Percentiles rank a stretch among this genome's conserved stretches.
phyloP scores from a whole-genome alignment of 2,797 vertebrate genomes.

The Hozukius guyotensis region DNA sequence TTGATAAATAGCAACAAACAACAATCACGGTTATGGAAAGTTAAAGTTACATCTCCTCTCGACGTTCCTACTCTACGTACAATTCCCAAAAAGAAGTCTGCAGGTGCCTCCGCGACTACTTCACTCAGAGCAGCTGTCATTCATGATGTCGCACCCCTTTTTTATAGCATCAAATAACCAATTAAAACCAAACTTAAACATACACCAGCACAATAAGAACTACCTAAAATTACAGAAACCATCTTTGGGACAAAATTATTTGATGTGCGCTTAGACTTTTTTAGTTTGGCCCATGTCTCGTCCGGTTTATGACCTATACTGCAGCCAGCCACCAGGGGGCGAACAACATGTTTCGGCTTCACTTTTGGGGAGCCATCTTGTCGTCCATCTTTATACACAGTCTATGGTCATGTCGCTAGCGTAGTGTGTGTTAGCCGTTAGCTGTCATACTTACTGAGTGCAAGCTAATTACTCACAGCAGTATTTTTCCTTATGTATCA shows the following conservation, averaged over 20 bases:
- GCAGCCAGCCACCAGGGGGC: neutral
- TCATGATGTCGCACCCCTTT: fast-evolving
- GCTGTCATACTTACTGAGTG: neutral
- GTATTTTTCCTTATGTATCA: neutral
- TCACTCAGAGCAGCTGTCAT: neutral
- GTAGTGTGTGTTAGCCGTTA: neutral
- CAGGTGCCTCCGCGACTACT: too few relatives aligned
- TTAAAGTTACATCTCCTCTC: too few relatives aligned
- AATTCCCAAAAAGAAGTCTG: too few relatives aligned
- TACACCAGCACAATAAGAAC: too few relatives aligned
- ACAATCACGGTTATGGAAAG: neutral
- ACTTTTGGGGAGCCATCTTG: neutral
- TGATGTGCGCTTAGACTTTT: fast-evolving
- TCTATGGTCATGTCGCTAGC: neutral
- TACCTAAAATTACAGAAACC: too few relatives aligned
- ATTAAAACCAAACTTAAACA: too few relatives aligned
- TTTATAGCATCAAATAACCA: neutral
- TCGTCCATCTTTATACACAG: neutral
- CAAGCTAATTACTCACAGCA: neutral
- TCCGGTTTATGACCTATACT: neutral
- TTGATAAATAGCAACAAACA: neutral
- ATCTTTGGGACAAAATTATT: neutral
- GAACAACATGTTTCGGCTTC: neutral
- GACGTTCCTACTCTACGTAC: too few relatives aligned
- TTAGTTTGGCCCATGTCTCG: neutral